These are phyloP conservation scores for Coregonus clupeaformis DNA, from an alignment of 2,113 vertebrate genomes.

Conservation along the genomic window DNA sequence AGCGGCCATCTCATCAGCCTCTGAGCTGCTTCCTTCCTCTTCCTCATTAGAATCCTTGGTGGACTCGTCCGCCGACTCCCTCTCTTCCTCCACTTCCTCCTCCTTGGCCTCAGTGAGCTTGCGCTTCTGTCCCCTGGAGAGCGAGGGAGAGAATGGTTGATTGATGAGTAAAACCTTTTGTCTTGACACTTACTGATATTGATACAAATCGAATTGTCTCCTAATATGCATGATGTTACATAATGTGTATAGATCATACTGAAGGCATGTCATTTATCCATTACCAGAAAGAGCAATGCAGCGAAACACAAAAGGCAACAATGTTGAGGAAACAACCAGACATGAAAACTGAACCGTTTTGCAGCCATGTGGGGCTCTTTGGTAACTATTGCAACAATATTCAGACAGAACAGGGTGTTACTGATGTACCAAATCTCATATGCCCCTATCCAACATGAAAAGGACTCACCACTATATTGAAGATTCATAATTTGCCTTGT, in stretches of 20 bases:
- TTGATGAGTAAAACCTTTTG: not conserved
- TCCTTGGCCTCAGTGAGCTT: conserved; percentile 78
- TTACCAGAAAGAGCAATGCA: no score
- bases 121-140: conserved; percentile 85
- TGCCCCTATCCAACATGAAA: not conserved
- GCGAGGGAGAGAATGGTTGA: conserved; percentile 19
- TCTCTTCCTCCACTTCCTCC: conserved; percentile 71
- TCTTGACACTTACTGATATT: no score
- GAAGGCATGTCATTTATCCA: no score
- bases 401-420: not conserved
- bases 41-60: conserved; percentile 91
- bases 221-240: no score
- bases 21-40: conserved; percentile 93
- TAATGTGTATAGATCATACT: no score
- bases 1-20: conserved; percentile 95
- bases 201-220: no score
- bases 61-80: conserved; percentile 79
- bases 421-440: not conserved
- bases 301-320: no score
- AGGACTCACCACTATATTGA: not conserved
- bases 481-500: no score
- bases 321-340: no score
- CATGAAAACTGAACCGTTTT: no score
- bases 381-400: not conserved
- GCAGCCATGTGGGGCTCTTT: no score